phyloP scores from a whole-genome alignment of 2,797 vertebrate genomes.

The Sebastes minor region DNA sequence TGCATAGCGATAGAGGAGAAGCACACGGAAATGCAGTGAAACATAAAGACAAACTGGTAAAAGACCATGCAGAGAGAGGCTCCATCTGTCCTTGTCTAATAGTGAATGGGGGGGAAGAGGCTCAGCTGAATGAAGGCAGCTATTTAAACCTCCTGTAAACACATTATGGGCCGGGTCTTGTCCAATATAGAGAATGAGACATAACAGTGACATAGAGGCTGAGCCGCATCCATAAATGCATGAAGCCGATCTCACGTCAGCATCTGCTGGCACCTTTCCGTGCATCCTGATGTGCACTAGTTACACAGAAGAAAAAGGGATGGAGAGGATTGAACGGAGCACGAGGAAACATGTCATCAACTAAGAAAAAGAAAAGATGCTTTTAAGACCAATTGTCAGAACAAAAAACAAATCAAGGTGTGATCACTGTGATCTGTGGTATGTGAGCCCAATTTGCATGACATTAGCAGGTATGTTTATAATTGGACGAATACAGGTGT shows the following conservation, averaged over 20 bases:
- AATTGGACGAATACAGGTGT: not conserved
- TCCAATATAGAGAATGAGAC: conserved; percentile 54
- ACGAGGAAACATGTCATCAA: not conserved
- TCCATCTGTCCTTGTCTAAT: conserved; percentile 53
- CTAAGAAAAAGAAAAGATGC: not conserved
- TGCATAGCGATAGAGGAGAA: not conserved
- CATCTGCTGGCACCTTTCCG: conserved; percentile 40
- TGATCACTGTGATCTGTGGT: not conserved
- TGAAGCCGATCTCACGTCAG: conserved; percentile 62
- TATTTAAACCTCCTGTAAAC: conserved; percentile 62
- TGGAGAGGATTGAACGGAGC: not conserved
- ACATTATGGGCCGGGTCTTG: conserved; percentile 60
- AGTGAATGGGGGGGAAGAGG: conserved; percentile 29
- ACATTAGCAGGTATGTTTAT: not conserved
- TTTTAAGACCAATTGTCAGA: not conserved
- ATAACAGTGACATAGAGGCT: conserved; percentile 44
- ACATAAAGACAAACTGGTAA: not conserved
- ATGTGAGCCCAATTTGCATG: not conserved
- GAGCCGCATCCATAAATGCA: conserved; percentile 62
- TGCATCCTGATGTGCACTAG: conserved; percentile 49
- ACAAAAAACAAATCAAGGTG: not conserved
- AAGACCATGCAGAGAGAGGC: conserved; percentile 21
- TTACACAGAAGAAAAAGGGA: conserved; percentile 16
- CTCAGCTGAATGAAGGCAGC: conserved; percentile 48
- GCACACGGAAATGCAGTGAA: not conserved